Evolutionary conservation across 2,113 vertebrate species (phyloP).

Genomic region (Lonchura striata): DNA sequence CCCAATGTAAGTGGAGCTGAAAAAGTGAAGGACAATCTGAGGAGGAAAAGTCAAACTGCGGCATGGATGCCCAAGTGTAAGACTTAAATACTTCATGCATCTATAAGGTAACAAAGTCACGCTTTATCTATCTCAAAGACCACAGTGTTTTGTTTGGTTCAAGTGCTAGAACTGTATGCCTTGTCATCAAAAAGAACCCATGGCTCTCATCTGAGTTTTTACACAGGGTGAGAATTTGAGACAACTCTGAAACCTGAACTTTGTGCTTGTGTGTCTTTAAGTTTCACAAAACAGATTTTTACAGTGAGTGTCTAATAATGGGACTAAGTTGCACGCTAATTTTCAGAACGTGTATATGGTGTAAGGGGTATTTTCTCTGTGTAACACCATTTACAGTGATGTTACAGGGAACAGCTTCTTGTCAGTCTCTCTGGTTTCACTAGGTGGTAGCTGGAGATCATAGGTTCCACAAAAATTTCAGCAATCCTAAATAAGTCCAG

Average conservation of each 20-base stretch:
- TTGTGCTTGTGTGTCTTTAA: background rate
- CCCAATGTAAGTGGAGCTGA: background rate
- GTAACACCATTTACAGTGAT: background rate
- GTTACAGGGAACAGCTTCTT: background rate
- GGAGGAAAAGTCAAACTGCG: background rate
- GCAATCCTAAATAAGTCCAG: background rate
- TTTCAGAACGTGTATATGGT: background rate
- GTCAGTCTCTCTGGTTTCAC: background rate
- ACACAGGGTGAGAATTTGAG: background rate
- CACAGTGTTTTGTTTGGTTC: background rate
- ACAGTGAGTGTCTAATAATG: fast-evolving
- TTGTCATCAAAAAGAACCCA: background rate
- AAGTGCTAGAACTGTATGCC: background rate
- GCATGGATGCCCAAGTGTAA: background rate
- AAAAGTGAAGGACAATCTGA: background rate
- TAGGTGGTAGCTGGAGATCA: background rate
- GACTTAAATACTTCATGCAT: background rate
- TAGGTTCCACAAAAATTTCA: background rate
- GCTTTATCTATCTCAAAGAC: background rate
- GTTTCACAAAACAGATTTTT: background rate
- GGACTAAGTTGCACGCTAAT: background rate
- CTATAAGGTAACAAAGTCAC: background rate
- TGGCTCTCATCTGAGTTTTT: background rate
- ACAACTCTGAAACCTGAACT: background rate
- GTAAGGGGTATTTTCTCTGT: background rate